Base-by-base conservation (phyloP, 1,140 invertebrate genomes). In the Phocides pigmalion region DNA sequence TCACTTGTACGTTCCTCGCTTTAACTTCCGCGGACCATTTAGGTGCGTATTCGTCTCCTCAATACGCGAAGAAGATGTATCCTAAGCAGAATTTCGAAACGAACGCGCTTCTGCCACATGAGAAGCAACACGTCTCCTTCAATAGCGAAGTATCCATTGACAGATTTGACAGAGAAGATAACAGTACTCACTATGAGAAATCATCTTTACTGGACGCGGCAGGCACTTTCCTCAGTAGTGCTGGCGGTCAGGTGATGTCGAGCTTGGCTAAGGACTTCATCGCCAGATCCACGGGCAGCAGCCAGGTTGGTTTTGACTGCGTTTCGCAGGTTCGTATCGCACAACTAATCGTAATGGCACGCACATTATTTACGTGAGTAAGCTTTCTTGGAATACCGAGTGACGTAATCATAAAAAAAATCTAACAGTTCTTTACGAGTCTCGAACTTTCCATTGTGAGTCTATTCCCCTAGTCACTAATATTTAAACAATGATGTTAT, bases 201-300 rank as follows among this genome's bases (percentile, higher is more conserved):
- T 74, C 92, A 0, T 82, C 89, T 5, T 92, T 93, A 64, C 72
- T 94, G 35, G 85, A 92, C 1, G 81, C 84, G 0, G 93, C 93
- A 1, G 88, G 93, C 9, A 89, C 83, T 50, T 92, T 93, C 59
- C 70, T 94, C 1, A 86, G 84, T 44, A 89, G 91, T 35, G 89
- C 92, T 0, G 91, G 93, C 15, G 93, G 93, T 3, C 92, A 94
- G 65, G 92, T 95, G 62, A 80, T 95, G 65, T 91, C 93, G 0
- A 92, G 94, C 63, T 92, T 95, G 74, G 94, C 94, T 9, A 94
- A 94, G 72, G 94, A 95, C 78, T 84, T 95, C 53, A 84, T 95
- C 4, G 93, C 93, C 59, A 93, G 94, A 70, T 95, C 94, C 0
- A 92, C 94, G 0, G 93, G 93, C 61, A 94, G 92, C 68, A 95